Evolutionary conservation across 2,797 vertebrate species (phyloP).

Genomic region (Poeciliopsis presidionis): DNA sequence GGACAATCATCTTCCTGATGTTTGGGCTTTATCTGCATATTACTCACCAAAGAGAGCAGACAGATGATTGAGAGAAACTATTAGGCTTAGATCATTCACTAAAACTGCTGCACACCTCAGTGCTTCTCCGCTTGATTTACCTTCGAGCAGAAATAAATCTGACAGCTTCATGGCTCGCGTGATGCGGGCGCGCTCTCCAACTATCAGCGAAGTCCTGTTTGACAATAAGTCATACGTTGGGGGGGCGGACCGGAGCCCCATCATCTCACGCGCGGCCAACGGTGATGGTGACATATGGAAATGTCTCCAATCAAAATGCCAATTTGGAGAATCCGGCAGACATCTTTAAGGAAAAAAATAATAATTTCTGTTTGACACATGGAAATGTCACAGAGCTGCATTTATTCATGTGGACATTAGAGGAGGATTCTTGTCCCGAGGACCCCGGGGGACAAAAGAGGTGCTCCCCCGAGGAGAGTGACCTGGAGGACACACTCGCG

Average conservation of each 20-base stretch:
- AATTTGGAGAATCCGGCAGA: slow-evolving; percentile 74
- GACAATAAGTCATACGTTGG: slow-evolving; percentile 31
- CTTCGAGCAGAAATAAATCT: slow-evolving; percentile 40
- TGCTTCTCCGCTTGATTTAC: slow-evolving; percentile 44
- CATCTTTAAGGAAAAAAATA: slow-evolving; percentile 13
- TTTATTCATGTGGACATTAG: slow-evolving; percentile 75
- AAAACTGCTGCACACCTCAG: slow-evolving; percentile 27
- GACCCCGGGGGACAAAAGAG: slow-evolving; percentile 62
- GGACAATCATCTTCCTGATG: slow-evolving; percentile 40
- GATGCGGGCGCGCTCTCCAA: not conserved
- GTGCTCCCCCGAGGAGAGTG: slow-evolving; percentile 71
- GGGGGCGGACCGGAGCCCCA: slow-evolving; percentile 3
- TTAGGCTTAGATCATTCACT: slow-evolving; percentile 41
- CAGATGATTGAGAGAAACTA: slow-evolving; percentile 47
- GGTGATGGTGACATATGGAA: slow-evolving; percentile 62
- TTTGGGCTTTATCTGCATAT: slow-evolving; percentile 54
- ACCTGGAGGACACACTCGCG: slow-evolving; percentile 72
- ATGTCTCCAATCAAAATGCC: slow-evolving; percentile 63
- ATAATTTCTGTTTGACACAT: slow-evolving; percentile 44
- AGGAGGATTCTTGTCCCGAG: slow-evolving; percentile 56
- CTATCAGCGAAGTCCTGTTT: slow-evolving; percentile 24
- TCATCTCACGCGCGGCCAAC: slow-evolving; percentile 20
- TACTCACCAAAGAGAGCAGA: slow-evolving; percentile 30
- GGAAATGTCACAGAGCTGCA: slow-evolving; percentile 64
- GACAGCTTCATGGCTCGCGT: slow-evolving; percentile 30